Conservation (phyloP, 2,113 vertebrate species). For the Seriola aureovittata region DNA sequence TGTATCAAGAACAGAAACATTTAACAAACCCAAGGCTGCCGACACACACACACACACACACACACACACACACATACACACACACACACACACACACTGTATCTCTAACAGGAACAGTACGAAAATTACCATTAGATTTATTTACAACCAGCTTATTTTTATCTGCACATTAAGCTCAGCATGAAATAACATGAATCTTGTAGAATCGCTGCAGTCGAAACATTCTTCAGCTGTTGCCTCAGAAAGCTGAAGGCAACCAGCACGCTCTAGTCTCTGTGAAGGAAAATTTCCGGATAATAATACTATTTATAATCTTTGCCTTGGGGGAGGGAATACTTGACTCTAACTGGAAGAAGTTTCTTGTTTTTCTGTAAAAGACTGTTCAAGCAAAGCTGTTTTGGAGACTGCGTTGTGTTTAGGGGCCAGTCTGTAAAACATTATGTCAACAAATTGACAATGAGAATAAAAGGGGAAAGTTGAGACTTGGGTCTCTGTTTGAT, state of each 20-base stretch:
- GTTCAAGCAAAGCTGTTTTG: slow-evolving; percentile 26
- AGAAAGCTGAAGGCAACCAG: slow-evolving; percentile 64
- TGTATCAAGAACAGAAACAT: slow-evolving; percentile 58
- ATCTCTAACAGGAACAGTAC: slow-evolving; percentile 40
- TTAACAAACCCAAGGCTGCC: slow-evolving; percentile 58
- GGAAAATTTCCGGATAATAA: slow-evolving; percentile 64
- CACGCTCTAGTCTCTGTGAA: slow-evolving; percentile 31
- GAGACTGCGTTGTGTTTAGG: slow-evolving; percentile 19
- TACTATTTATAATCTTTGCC: slow-evolving; percentile 70
- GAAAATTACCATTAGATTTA: slow-evolving; percentile 55
- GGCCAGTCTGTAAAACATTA: background rate
- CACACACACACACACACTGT: slow-evolving; percentile 8
- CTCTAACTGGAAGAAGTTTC: slow-evolving; percentile 48
- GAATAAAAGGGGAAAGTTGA: background rate
- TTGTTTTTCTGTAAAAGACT: slow-evolving; percentile 53
- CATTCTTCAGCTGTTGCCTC: slow-evolving; percentile 61
- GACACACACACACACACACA: slow-evolving; percentile 20
- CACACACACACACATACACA: no score
- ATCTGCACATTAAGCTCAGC: slow-evolving; percentile 31
- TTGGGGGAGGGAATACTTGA: slow-evolving; percentile 20
- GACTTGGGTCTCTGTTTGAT: slow-evolving; percentile 23
- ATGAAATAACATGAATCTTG: slow-evolving; percentile 40
- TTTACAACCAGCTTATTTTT: slow-evolving; percentile 57
- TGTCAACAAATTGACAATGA: slow-evolving; percentile 28
- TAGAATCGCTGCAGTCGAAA: slow-evolving; percentile 30